Evolutionary conservation across 2,797 vertebrate species (phyloP), one percentile per base, ranked within the genome.

Genomic region (Triplophysa bombifrons): DNA sequence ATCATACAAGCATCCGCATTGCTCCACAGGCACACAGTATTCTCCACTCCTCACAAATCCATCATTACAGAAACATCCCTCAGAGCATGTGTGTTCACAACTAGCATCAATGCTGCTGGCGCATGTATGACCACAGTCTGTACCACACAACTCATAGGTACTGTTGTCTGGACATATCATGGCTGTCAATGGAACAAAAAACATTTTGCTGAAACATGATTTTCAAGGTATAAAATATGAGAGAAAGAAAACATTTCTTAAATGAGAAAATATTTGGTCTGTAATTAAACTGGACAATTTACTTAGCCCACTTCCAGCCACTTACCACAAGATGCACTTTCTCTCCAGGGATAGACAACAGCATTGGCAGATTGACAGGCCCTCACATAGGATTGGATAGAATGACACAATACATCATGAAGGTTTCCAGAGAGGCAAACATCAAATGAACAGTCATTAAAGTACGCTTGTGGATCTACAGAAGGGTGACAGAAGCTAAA

Each of bases 381-480:
- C 7, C 86, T 86, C 1, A 90, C 85, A 0, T 97, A 97, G 0
- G 89, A 1, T 0, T 90, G 41, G 1, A 96, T 2, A 0, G 90
- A 87, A 0, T 86, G 84, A 53, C 95, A 53, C 95, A 94, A 80
- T 0, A 88, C 68, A 1, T 86, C 83, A 76, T 75, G 81, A 0
- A 51, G 78, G 0, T 41, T 64, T 7, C 85, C 84, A 2, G 82
- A 91, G 0, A 86, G 78, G 0, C 95, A 97, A 1, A 83, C 81
- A 2, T 97, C 96, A 14, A 90, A 95, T 19, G 94, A 91, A 0
- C 96, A 97, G 63, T 93, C 84, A 0, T 55, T 84, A 70, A 96
- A 84, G 60, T 89, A 94, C 0, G 89, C 86, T 0, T 80, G 2
- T 0, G 92, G 94, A 73, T 94, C 81, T 6, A 96, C 74, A 1